Base-by-base conservation (phyloP, 2,888 invertebrate genomes). In the Spisula subtruncata region DNA sequence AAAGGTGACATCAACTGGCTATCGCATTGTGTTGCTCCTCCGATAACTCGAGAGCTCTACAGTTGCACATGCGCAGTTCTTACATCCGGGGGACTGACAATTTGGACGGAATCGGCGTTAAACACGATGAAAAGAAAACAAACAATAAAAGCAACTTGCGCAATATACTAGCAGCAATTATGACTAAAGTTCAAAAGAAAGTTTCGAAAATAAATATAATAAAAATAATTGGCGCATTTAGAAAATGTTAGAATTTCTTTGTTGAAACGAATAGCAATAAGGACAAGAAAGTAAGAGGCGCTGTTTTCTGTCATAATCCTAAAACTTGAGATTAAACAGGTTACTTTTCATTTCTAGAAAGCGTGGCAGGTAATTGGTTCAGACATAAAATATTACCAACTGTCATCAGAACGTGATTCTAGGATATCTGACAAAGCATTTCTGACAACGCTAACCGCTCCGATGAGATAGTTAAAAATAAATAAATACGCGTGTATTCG, bases 281-380 rank as follows among this genome's bases (percentile, higher is more conserved):
- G n/a, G 35, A 75, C 32, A 32, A 25, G 75, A 35, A 32, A 75
- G 35, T n/a, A 60, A 25, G 16, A 25, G 12, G 14, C 25, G 32
- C 75, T 75, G 75, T 0, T 75, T 35, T 32, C 75, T 75, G 75
- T 75, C 75, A 75, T 75, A 16, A 75, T 35, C 29, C 32, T 75
- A 75, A 75, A 32, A 75, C 75, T 75, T 75, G 75, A 75, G 32
- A 75, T 16, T 32, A 10, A 35, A 75, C 75, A 75, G 75, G 75
- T 75, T 75, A 75, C 32, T 75, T 35, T 75, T 71, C 71, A 71
- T 71, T 71, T 75, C 75, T 0, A 75, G 35, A 32, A 75, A 75
- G 35, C 75, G 29, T 75, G 75, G 75, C 75, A 75, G 29, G 35
- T 75, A 75, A 75, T 75, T 75, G 35, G 20, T 35, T 12, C 14